Base-by-base conservation (phyloP, 1,140 invertebrate species). In the Euborellia annulipes region DNA sequence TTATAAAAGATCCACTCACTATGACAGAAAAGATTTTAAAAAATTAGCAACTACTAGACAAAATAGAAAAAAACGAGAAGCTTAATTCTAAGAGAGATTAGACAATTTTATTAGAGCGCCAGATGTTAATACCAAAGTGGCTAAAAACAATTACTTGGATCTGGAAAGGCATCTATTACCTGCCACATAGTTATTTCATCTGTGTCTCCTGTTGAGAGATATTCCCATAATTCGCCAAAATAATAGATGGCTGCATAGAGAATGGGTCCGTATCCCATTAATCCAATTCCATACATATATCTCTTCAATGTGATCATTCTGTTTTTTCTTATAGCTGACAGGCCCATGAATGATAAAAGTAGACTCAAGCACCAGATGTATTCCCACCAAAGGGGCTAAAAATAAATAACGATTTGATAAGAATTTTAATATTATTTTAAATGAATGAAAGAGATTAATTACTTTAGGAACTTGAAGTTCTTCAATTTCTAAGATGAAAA, bases 401-500 rank as follows among this genome's bases (percentile, higher is more conserved):
- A 71, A 50, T 56, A 46, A 53, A 52, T 48, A 52, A 39, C 42
- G 23, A 14, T 22, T 47, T 58, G 45, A 27, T 27, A 27, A 27
- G 11, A 27, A 27, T 6, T 6, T 6, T 27, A 27, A 6, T 16
- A 7, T 7, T 38, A 38, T 38, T 16, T 38, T 7, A 38, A 7
- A 38, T 4, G 7, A 38, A 38, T 16, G 7, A 38, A 16, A 38
- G 4, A 7, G 7, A 38, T 18, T 23, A 48, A 46, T 66, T 70
- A 87, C 83, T 68, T 84, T 79, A 54, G 91, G 92, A 63, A 95
- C 78, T 68, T 87, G 81, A 52, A 94, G 66, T 63, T 92, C 86
- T 70, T 93, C 88, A 59, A 94, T 82, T 71, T 91, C 85, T 58
- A 94, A 69, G 56, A 92, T 85, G 66, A 94, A 93, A 62, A 94